These are phyloP conservation scores for Apomyelois bistriatella DNA, from an alignment of 2,888 invertebrate genomes.

Conservation along the genomic window DNA sequence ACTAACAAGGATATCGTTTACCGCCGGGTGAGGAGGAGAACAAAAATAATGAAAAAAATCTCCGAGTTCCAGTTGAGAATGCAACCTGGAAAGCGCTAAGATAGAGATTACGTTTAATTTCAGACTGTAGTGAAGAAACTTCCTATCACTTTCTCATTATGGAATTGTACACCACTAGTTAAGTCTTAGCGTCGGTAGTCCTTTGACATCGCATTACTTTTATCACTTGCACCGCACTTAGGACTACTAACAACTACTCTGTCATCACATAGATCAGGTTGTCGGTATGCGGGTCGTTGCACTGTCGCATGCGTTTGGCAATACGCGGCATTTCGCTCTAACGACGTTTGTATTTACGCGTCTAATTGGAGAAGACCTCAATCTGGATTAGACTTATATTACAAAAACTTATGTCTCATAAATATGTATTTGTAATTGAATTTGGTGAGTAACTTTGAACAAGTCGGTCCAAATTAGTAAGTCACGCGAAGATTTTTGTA, in stretches of 20 bases:
- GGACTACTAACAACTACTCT: constrained; percentile 57
- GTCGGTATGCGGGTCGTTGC: constrained; percentile 67
- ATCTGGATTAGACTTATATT: constrained; percentile 42
- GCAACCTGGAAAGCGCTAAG: too few species aligned
- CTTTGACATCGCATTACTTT: constrained; percentile 2
- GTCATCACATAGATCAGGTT: constrained; percentile 73
- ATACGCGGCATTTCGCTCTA: constrained; percentile 58
- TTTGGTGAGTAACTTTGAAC: constrained; percentile 1
- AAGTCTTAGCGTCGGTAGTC: too few species aligned
- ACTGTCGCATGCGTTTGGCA: constrained; percentile 58
- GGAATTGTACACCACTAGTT: too few species aligned
- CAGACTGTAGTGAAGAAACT: too few species aligned
- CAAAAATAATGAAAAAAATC: too few species aligned
- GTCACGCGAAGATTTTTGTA: background rate
- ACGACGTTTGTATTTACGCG: constrained; percentile 39
- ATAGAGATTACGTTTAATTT: too few species aligned
- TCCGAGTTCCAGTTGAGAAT: too few species aligned
- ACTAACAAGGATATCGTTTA: too few species aligned
- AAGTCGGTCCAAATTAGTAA: background rate
- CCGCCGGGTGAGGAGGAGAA: too few species aligned
- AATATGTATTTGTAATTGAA: constrained; percentile 10
- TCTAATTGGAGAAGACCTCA: constrained; percentile 66
- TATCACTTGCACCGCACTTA: constrained; percentile 22
- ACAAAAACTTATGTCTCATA: constrained; percentile 18
- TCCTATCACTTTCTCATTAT: too few species aligned